Conservation (phyloP, 2,888 invertebrate species). For the Synanthedon andrenaeformis region DNA sequence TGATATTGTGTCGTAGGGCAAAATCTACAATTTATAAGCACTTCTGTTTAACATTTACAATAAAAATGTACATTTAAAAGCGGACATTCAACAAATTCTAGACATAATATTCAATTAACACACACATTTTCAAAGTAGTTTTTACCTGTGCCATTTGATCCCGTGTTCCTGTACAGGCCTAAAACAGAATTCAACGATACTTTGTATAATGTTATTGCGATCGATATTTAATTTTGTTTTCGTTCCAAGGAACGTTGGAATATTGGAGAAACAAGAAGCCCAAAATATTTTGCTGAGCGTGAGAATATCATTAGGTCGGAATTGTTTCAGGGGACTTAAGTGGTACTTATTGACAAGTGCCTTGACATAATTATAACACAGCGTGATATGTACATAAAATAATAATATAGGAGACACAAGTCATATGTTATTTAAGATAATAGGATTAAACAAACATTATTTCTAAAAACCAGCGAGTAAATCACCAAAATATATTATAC, state of each 20-base stretch:
- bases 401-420: no score
- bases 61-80: neutral
- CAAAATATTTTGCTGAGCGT: neutral
- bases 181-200: slow-evolving; percentile 59
- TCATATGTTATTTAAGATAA: no score
- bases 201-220: slow-evolving; percentile 39
- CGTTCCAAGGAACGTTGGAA: slow-evolving; percentile 9
- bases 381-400: no score
- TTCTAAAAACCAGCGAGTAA: no score
- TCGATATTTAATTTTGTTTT: slow-evolving; percentile 31
- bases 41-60: neutral
- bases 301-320: neutral
- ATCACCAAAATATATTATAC: no score
- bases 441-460: no score
- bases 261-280: slow-evolving; percentile 6
- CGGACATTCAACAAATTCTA: neutral
- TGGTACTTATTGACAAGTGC: no score
- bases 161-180: slow-evolving; percentile 54
- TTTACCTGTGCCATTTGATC: slow-evolving; percentile 52
- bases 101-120: neutral
- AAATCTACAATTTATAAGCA: no score
- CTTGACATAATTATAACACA: no score
- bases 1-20: no score
- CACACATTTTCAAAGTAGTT: slow-evolving; percentile 2
- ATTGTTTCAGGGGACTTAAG: neutral